Evolutionary conservation across 2,797 vertebrate species (phyloP).

Genomic region (Orestias chungarensis): DNA sequence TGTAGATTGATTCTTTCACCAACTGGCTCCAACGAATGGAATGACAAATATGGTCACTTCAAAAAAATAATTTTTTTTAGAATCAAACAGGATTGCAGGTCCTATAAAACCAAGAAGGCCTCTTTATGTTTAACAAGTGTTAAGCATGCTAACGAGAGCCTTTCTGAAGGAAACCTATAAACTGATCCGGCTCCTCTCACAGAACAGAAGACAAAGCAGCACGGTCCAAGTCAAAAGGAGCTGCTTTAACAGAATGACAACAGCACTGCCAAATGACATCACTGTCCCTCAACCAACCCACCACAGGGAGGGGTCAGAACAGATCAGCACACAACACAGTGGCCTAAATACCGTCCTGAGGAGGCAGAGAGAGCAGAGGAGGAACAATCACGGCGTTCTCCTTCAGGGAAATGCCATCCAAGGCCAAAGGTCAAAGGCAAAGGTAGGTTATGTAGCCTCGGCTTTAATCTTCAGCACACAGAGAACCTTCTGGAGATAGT

Average conservation of each 20-base stretch:
- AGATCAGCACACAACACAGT: conserved; percentile 27
- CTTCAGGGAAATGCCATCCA: conserved; percentile 4
- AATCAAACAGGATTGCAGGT: not conserved
- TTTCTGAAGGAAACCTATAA: conserved; percentile 27
- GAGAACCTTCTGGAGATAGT: not conserved
- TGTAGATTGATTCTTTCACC: too few relatives aligned
- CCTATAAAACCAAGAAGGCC: conserved; percentile 15
- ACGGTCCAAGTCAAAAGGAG: conserved; percentile 54
- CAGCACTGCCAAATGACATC: conserved; percentile 70
- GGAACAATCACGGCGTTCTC: conserved; percentile 29
- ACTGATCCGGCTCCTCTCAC: conserved; percentile 52
- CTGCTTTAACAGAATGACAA: conserved; percentile 53
- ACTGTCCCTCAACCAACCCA: conserved; percentile 42
- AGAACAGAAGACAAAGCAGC: conserved; percentile 58
- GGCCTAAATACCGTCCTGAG: conserved; percentile 44
- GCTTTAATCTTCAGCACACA: not conserved
- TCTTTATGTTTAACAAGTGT: not conserved
- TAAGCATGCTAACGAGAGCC: not conserved
- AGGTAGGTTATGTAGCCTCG: conserved; percentile 3
- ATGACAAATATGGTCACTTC: not conserved
- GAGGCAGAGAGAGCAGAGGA: conserved; percentile 20
- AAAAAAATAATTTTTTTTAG: too few relatives aligned
- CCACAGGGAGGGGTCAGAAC: conserved; percentile 33
- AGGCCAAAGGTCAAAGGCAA: conserved; percentile 47
- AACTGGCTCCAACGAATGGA: not conserved